Percentiles rank a stretch among this genome's conserved stretches.
phyloP scores from a whole-genome alignment of 2,113 vertebrate genomes.

The Tachysurus vachellii region DNA sequence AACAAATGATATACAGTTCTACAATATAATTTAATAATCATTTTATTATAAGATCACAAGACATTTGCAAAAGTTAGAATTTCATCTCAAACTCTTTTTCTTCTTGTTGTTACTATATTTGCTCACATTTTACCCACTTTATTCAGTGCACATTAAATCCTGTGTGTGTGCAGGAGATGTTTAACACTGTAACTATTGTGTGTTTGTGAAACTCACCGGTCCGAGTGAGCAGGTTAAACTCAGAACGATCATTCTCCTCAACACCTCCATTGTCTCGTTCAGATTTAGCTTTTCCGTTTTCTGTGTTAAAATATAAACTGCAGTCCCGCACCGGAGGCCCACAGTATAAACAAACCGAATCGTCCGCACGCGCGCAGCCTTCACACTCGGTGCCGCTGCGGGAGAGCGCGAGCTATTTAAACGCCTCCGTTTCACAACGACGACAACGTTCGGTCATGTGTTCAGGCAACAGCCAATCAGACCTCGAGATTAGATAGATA shows the following conservation, averaged over 20 bases:
- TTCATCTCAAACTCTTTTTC: not conserved
- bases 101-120: no score
- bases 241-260: slow-evolving; percentile 26
- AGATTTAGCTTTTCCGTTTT: no score
- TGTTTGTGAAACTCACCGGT: slow-evolving; percentile 45
- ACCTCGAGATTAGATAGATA: not conserved
- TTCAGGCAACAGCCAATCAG: slow-evolving; percentile 12
- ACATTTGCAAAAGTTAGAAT: not conserved
- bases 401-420: not conserved
- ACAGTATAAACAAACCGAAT: not conserved
- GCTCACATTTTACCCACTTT: not conserved
- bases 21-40: not conserved
- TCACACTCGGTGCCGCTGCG: not conserved
- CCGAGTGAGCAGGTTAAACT: slow-evolving; percentile 33
- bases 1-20: not conserved
- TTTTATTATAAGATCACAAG: not conserved
- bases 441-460: not conserved
- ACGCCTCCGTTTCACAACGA: not conserved
- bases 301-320: not conserved
- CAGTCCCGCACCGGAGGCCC: slow-evolving; percentile 8
- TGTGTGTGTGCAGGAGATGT: not conserved
- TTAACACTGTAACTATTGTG: not conserved
- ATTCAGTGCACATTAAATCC: not conserved
- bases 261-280: slow-evolving; percentile 1
- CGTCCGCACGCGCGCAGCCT: not conserved